phyloP scores from a whole-genome alignment of 2,113 vertebrate genomes.

The Stegostoma tigrinum region DNA sequence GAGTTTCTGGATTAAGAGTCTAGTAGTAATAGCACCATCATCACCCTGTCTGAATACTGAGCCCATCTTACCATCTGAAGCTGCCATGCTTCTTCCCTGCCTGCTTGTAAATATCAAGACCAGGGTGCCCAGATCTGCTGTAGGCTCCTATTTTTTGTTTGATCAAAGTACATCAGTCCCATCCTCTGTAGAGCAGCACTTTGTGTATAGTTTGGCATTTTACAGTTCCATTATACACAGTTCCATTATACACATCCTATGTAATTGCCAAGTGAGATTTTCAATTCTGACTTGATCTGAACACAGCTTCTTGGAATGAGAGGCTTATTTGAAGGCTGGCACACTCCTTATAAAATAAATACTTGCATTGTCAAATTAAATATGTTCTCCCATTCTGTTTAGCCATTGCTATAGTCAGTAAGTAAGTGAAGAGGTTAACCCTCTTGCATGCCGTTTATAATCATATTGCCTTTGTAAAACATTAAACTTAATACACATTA shows the following conservation, averaged over 20 bases:
- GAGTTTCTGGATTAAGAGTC: too few species aligned
- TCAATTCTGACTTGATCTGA: not conserved
- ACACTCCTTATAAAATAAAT: not conserved
- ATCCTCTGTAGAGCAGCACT: too few species aligned
- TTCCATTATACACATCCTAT: not conserved
- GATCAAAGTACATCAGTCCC: not conserved
- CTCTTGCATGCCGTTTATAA: not conserved
- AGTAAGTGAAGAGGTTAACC: not conserved
- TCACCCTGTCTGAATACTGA: not conserved
- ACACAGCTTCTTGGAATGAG: not conserved
- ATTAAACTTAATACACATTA: conserved; percentile 10
- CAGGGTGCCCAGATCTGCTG: not conserved
- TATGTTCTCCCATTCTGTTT: not conserved
- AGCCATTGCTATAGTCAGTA: not conserved
- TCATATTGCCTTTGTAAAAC: not conserved
- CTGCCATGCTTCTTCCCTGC: not conserved
- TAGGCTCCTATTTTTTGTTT: not conserved
- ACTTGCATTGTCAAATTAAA: not conserved
- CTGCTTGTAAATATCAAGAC: not conserved
- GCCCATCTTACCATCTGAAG: not conserved
- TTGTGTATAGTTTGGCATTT: not conserved
- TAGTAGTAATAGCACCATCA: too few species aligned
- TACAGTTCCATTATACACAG: not conserved
- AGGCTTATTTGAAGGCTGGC: not conserved
- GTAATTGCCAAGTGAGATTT: not conserved